These are phyloP conservation scores for Ctenoplectra terminalis DNA, from an alignment of 1,140 invertebrate species.

Conservation along the genomic window DNA sequence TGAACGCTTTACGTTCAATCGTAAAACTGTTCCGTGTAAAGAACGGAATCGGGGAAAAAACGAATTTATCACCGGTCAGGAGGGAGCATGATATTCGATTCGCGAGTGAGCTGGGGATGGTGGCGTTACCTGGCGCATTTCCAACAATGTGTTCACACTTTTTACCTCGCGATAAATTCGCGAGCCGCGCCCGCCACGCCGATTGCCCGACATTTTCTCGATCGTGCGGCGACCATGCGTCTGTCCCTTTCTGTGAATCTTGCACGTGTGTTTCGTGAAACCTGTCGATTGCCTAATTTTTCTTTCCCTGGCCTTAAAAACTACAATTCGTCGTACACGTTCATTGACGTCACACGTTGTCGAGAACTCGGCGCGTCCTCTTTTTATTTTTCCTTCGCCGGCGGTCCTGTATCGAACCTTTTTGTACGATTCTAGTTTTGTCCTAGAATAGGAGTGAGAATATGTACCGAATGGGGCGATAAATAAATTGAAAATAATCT, in stretches of 20 bases:
- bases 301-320: too few relatives aligned
- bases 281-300: not conserved
- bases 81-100: conserved; percentile 12
- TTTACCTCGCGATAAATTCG: conserved; percentile 46
- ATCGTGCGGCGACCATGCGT: not conserved
- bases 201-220: conserved; percentile 6
- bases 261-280: not conserved
- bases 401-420: too few relatives aligned
- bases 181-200: not conserved
- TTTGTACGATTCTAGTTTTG: too few relatives aligned
- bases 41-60: not conserved
- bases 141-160: conserved; percentile 57
- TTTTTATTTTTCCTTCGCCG: too few relatives aligned
- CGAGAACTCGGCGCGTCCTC: too few relatives aligned
- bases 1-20: not conserved
- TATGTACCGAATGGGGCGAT: too few relatives aligned
- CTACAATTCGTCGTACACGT: too few relatives aligned
- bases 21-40: not conserved
- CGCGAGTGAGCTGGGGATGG: not conserved
- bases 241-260: not conserved
- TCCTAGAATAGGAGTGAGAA: too few relatives aligned
- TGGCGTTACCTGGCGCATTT: conserved; percentile 54
- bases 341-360: too few relatives aligned
- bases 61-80: conserved; percentile 9
- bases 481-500: too few relatives aligned